Conservation (phyloP, 2,113 vertebrate species). For the Azemiops feae region DNA sequence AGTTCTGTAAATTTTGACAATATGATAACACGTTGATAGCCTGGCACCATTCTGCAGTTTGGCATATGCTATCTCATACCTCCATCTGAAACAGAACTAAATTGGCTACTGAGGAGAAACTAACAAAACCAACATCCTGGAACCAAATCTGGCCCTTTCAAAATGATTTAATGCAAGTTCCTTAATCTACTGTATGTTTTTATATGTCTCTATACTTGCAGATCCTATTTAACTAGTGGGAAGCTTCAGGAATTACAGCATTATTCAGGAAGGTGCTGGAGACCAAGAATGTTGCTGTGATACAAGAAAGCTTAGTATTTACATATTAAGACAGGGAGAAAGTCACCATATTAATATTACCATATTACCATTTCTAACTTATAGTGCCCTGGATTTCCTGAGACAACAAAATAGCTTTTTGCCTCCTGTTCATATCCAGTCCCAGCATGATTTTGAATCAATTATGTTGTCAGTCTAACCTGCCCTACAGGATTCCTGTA, state of each 20-base stretch:
- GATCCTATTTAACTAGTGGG: neutral
- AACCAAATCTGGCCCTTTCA: neutral
- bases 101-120: neutral
- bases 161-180: neutral
- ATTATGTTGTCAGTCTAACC: neutral
- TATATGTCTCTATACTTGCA: neutral
- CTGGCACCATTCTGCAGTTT: neutral
- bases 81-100: neutral
- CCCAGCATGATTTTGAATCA: neutral
- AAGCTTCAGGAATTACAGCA: neutral
- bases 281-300: neutral
- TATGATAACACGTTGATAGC: neutral
- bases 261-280: neutral
- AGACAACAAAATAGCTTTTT: neutral
- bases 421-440: neutral
- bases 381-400: neutral
- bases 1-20: neutral
- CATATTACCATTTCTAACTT: neutral
- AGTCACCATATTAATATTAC: neutral
- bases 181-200: neutral
- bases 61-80: too few relatives aligned
- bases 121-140: neutral
- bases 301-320: neutral
- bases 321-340: neutral
- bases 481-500: neutral